Evolutionary conservation across 2,888 invertebrate species (phyloP).

Genomic region (Ecdyonurus torrentis): DNA sequence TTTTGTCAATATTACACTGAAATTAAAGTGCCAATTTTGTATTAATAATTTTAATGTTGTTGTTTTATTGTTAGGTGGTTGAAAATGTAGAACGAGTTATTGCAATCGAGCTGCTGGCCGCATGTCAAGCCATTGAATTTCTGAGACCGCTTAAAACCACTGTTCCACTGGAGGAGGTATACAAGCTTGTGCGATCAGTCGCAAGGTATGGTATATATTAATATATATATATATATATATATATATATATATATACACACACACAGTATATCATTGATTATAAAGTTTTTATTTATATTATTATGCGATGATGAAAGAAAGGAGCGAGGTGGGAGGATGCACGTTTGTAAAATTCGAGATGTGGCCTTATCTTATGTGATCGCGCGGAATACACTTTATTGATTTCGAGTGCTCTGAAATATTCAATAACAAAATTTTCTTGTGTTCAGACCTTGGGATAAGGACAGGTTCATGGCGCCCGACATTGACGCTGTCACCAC

Average conservation of each 20-base stretch:
- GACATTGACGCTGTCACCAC: constrained; percentile 41
- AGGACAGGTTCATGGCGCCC: constrained; percentile 45
- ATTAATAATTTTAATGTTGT: background rate
- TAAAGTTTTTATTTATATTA: too few relatives aligned
- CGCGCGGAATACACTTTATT: too few relatives aligned
- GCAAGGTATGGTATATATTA: too few relatives aligned
- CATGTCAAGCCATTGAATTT: constrained; percentile 50
- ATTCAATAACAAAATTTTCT: too few relatives aligned
- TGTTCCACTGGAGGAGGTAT: constrained; percentile 42
- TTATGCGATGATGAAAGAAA: too few relatives aligned
- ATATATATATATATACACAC: too few relatives aligned
- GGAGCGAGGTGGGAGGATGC: too few relatives aligned
- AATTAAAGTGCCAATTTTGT: background rate
- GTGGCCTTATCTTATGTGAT: too few relatives aligned
- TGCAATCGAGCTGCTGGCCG: constrained; percentile 44
- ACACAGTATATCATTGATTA: too few relatives aligned
- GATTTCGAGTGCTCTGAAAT: too few relatives aligned
- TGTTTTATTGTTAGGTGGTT: constrained; percentile 28
- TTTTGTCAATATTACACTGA: background rate
- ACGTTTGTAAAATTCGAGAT: too few relatives aligned
- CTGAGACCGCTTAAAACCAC: constrained; percentile 43
- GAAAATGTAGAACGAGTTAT: constrained; percentile 38
- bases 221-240: too few relatives aligned
- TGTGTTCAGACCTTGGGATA: constrained; percentile 37
- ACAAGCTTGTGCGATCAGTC: constrained; percentile 35